Percentiles rank a stretch among this genome's conserved stretches.
phyloP scores from a whole-genome alignment of 1,140 invertebrate genomes.

The Teleopsis dalmanni region DNA sequence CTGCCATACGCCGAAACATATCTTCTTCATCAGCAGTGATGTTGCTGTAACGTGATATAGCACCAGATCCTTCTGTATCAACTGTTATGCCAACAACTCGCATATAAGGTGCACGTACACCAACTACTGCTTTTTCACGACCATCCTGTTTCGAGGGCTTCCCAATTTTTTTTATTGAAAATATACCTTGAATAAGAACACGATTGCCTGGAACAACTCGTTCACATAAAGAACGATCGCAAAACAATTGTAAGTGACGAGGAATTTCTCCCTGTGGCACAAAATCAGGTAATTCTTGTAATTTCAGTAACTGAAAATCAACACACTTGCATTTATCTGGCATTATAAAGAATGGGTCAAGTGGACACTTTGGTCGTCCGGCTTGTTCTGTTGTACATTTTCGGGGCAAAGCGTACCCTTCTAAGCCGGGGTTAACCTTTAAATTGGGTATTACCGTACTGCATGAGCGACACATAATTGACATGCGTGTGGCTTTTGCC shows the following conservation, averaged over 20 bases:
- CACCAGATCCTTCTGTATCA: slow-evolving; percentile 72
- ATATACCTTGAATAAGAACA: slow-evolving; percentile 90
- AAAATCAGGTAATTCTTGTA: slow-evolving; percentile 94
- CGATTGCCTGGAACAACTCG: slow-evolving; percentile 93
- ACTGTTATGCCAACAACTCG: slow-evolving; percentile 88
- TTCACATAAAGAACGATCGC: slow-evolving; percentile 92
- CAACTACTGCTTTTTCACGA: slow-evolving; percentile 81
- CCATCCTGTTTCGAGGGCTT: slow-evolving; percentile 54
- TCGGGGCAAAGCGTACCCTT: slow-evolving; percentile 93
- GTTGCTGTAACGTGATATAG: slow-evolving; percentile 46
- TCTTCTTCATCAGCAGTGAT: slow-evolving; percentile 88
- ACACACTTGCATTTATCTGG: slow-evolving; percentile 97
- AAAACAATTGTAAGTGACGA: slow-evolving; percentile 89
- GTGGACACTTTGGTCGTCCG: slow-evolving; percentile 81
- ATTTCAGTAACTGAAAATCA: slow-evolving; percentile 76
- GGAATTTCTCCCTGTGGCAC: slow-evolving; percentile 99
- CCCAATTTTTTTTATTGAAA: slow-evolving; percentile 88
- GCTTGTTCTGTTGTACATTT: slow-evolving; percentile 92
- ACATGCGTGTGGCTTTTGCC: slow-evolving; percentile 91
- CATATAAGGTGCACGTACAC: slow-evolving; percentile 89
- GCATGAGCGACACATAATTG: slow-evolving; percentile 93
- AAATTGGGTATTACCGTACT: slow-evolving; percentile 84
- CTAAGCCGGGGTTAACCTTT: slow-evolving; percentile 86
- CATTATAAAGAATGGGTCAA: slow-evolving; percentile 97
- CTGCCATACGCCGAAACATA: slow-evolving; percentile 76